Base-by-base conservation (phyloP, 2,888 invertebrate genomes). In the Phlogophora meticulosa region DNA sequence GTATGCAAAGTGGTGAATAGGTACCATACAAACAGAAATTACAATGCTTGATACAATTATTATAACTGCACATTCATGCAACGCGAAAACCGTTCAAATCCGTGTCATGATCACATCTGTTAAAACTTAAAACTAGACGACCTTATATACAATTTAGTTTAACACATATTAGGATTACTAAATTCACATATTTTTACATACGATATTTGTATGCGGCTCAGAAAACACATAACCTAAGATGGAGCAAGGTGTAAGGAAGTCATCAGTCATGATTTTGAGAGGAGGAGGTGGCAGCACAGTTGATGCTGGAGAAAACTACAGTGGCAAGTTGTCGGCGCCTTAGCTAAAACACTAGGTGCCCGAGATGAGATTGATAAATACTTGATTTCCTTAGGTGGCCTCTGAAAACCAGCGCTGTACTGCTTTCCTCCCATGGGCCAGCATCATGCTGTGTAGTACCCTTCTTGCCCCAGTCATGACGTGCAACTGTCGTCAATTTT, bases 41-140 rank as follows among this genome's bases (percentile, higher is more conserved):
- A 53, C 4, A 67, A 46, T 36, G 15, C 11, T 52, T 24, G 13
- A 63, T 42, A 59, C n/a, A 34, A 34, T 46, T 4, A 22, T 28
- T 63, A 64, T 48, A 65, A 73, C 32, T 28, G 34, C 53, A 28
- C 32, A 63, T 66, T 57, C 24, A 43, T 20, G n/a, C 9, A 56
- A 51, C 56, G 20, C 22, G 22, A 66, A 48, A 71, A 69, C 55
- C 32, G n/a, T 81, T 55, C 9, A 59, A 78, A 78, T 76, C 67
- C 62, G 45, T 80, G 82, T 81, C 80, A 80, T 63, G 76, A 76
- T 64, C 82, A 76, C 55, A 71, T 69, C 65, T 64, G 72, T 80
- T 81, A 81, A 64, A 65, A 48, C 65, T 80, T 81, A 81, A 64
- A 65, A 48, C 65, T 52, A 46, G 36, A 49, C 58, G 81, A 52